Evolutionary conservation across 2,797 vertebrate species (phyloP).

Genomic region (Falco concolor): DNA sequence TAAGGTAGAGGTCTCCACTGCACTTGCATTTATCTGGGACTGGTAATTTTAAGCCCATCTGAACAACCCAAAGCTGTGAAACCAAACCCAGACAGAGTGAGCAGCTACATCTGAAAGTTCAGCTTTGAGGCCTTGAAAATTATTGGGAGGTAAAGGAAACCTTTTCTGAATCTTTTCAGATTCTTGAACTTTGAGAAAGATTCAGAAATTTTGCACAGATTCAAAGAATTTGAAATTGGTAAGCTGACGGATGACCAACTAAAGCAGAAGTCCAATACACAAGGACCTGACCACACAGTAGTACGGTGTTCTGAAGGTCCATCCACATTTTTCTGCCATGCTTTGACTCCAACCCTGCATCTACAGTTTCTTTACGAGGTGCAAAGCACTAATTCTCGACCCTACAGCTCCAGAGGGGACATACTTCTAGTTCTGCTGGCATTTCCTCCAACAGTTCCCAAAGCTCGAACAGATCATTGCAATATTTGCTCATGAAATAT

Average conservation of each 20-base stretch:
- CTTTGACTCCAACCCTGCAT: neutral
- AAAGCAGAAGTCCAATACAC: neutral
- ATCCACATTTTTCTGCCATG: neutral
- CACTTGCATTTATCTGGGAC: neutral
- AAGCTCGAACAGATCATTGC: neutral
- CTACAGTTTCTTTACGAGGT: neutral
- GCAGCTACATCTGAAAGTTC: neutral
- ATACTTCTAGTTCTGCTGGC: neutral
- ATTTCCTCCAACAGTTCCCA: constrained; percentile 12
- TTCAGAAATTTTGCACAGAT: neutral
- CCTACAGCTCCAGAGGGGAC: neutral
- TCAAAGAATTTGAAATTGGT: neutral
- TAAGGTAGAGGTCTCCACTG: neutral
- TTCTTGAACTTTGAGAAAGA: neutral
- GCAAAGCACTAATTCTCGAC: neutral
- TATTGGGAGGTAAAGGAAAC: neutral
- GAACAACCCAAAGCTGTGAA: neutral
- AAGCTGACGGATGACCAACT: neutral
- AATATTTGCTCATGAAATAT: neutral
- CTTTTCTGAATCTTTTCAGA: neutral
- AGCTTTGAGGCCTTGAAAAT: neutral
- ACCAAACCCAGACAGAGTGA: neutral
- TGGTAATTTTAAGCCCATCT: neutral
- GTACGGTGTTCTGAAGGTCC: neutral
- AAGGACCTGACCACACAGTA: no score